Percentiles rank a stretch among this genome's conserved stretches.
Evolutionary conservation across 2,797 vertebrate genomes (phyloP).

Genomic region (Gouania willdenowi): DNA sequence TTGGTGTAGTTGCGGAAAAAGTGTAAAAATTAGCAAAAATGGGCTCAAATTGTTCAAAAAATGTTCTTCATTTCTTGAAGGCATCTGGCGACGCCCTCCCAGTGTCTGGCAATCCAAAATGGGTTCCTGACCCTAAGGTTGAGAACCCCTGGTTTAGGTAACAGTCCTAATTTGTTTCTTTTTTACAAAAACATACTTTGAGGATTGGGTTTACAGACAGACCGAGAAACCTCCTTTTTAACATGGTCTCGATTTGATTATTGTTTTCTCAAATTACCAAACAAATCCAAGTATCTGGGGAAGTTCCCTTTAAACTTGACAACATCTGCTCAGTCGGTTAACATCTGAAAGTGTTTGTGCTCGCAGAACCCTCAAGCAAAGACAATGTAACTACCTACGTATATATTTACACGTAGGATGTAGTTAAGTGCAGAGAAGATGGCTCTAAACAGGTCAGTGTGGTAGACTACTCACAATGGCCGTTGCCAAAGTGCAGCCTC

Average conservation of each 20-base stretch:
- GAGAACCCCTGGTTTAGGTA: too few relatives aligned
- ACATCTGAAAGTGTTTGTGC: background rate
- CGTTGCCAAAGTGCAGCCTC: slow-evolving; percentile 95
- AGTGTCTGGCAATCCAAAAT: too few relatives aligned
- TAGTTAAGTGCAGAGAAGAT: background rate
- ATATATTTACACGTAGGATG: background rate
- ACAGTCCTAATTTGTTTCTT: slow-evolving; percentile 13
- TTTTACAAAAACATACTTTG: too few relatives aligned
- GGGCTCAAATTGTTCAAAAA: too few relatives aligned
- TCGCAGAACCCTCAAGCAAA: background rate
- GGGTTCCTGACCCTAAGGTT: too few relatives aligned
- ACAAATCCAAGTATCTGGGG: slow-evolving; percentile 7
- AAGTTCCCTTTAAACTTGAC: slow-evolving; percentile 25
- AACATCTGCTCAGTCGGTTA: background rate
- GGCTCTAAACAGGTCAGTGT: slow-evolving; percentile 3
- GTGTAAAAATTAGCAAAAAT: too few relatives aligned
- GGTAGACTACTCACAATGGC: slow-evolving; percentile 92
- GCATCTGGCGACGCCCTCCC: too few relatives aligned
- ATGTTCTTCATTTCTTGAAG: too few relatives aligned
- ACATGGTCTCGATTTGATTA: slow-evolving; percentile 23
- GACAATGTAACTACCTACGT: background rate
- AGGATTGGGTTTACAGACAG: slow-evolving; percentile 35
- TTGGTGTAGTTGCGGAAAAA: too few relatives aligned
- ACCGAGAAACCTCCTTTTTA: slow-evolving; percentile 28
- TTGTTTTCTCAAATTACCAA: slow-evolving; percentile 28